Evolutionary conservation across 2,113 vertebrate species (phyloP).

Genomic region (Alectura lathami): DNA sequence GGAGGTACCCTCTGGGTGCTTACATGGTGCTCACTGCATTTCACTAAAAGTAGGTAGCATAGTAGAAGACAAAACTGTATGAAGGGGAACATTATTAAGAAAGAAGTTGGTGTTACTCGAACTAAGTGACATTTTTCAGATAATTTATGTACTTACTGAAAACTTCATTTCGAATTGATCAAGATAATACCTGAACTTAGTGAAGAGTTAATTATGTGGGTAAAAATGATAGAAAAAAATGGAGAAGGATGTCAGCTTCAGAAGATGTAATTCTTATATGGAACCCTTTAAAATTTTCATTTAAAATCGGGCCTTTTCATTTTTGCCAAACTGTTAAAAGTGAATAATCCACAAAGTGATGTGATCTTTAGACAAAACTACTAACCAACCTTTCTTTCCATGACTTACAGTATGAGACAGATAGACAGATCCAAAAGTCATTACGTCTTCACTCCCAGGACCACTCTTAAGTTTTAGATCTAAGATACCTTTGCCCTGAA

Average conservation of each 20-base stretch:
- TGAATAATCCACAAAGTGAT: not conserved
- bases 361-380: not conserved
- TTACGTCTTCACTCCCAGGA: not conserved
- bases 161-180: not conserved
- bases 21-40: not conserved
- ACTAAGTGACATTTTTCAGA: not conserved
- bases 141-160: not conserved
- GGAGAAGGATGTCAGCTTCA: not conserved
- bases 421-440: not conserved
- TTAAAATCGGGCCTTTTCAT: not conserved
- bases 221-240: not conserved
- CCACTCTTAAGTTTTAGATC: not conserved
- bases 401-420: not conserved
- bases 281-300: not conserved
- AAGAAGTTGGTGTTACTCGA: not conserved
- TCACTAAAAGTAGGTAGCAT: not conserved
- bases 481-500: not conserved
- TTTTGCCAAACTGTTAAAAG: not conserved
- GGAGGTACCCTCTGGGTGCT: not conserved
- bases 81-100: not conserved
- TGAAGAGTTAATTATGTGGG: not conserved
- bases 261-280: not conserved
- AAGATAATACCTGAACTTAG: not conserved
- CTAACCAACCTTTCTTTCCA: not conserved
- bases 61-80: not conserved